These are phyloP conservation scores for Eupithecia exiguata DNA, from an alignment of 2,888 invertebrate species.

Conservation along the genomic window DNA sequence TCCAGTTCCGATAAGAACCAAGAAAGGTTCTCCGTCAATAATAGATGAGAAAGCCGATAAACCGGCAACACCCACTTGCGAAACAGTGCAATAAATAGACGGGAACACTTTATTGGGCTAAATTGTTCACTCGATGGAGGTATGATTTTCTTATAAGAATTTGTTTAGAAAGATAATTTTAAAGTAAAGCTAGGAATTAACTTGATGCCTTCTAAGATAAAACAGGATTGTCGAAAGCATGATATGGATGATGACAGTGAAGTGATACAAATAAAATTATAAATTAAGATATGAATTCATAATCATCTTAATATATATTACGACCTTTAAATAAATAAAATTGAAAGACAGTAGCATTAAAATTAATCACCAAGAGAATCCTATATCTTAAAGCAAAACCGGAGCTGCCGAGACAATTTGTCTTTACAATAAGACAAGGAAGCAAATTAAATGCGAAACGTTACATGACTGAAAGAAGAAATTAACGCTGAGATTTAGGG, in stretches of 20 bases:
- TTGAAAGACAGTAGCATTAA: conserved; percentile 25
- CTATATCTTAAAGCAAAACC: conserved; percentile 36
- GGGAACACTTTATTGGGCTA: conserved; percentile 28
- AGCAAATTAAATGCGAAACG: conserved; percentile 22
- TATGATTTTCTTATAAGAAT: not conserved
- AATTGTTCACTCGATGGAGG: conserved; percentile 12
- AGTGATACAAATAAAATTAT: not conserved
- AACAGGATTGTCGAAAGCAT: not conserved
- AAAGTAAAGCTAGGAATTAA: not conserved
- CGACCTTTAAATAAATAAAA: not conserved
- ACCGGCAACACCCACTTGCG: conserved; percentile 49
- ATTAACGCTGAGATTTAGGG: conserved; percentile 10
- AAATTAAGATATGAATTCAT: not conserved
- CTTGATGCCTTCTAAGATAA: not conserved
- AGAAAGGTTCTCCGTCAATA: conserved; percentile 58
- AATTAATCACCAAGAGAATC: conserved; percentile 36
- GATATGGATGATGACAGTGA: not conserved
- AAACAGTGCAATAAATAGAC: conserved; percentile 33
- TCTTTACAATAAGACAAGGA: conserved; percentile 38
- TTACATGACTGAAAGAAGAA: conserved; percentile 22
- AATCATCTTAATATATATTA: not conserved
- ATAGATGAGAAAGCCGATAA: conserved; percentile 53
- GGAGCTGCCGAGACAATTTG: conserved; percentile 35
- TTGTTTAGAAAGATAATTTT: not conserved
- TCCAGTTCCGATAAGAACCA: conserved; percentile 49